Evolutionary conservation across 23 tunicate species (phyloP), one percentile per base, ranked within the genome.

Genomic region (Oikopleura albicans): DNA sequence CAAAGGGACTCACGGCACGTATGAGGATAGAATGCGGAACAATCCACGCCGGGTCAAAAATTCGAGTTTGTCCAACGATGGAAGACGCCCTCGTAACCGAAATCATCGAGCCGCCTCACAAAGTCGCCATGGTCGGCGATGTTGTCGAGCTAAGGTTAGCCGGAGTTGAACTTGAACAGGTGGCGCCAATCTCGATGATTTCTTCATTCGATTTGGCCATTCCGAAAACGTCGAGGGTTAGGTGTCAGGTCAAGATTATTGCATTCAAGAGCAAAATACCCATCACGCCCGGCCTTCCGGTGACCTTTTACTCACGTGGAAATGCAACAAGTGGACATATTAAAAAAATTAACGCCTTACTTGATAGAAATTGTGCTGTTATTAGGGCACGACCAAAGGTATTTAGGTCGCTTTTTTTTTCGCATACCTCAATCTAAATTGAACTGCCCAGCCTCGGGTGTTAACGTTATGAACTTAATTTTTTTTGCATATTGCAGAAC

Each of bases 221-320:
- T 71, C 79, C 79, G 2, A 71, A 71, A 71, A 12, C 79, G 37
- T 2, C 33, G 4, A 27, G 34, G 31, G 37, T 71, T 31, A 34
- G 27, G 2, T 16, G 27, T 16, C 79, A 71, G 4, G 33, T 29
- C 4, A 71, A 71, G 31, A 71, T 71, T 12, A 71, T 71, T 29
- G 4, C 27, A 71, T 16, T 2, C 2, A 71, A 71, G 79, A 71
- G 31, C 31, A 29, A 16, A 71, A 71, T 71, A 22, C 79, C 79
- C 2, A 16, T 71, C 33, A 71, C 79, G 28, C 79, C 79, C 27
- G 79, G 79, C 79, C 79, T 71, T 71, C 79, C 79, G 34, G 31
- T 71, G 4, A 71, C 79, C 4, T 71, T 71, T 29, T 71, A 12
- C 37, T 71, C 79, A 29, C 33, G 79, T 27, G 79, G 79, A 31